Conservation (phyloP, 2,797 vertebrate genomes). For the Squalus acanthias region DNA sequence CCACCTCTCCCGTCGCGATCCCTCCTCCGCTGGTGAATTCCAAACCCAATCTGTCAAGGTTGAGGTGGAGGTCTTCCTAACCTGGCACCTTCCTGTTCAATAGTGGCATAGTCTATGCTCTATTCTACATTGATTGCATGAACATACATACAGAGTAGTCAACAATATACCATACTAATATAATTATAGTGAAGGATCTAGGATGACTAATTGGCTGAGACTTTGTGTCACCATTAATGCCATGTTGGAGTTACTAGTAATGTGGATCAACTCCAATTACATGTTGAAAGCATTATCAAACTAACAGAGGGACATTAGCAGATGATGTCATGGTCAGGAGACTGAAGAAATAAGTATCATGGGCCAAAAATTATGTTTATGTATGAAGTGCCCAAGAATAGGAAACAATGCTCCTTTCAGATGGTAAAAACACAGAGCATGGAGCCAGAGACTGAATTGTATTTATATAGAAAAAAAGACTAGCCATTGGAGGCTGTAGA, state of each 20-base stretch:
- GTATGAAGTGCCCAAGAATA: neutral
- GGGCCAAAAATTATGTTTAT: conserved; percentile 10
- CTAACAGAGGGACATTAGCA: neutral
- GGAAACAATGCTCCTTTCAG: conserved; percentile 2
- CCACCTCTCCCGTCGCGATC: too few species aligned
- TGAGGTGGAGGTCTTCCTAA: neutral
- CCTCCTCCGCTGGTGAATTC: neutral
- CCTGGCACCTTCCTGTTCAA: neutral
- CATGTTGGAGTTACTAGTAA: neutral
- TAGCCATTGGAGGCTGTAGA: neutral
- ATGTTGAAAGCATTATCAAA: conserved; percentile 16
- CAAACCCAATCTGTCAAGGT: neutral
- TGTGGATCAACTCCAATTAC: neutral
- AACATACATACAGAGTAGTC: neutral
- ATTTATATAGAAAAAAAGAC: neutral
- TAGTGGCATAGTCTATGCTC: neutral
- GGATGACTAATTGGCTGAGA: neutral
- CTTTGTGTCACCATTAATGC: neutral
- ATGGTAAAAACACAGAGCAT: neutral
- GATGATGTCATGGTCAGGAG: neutral
- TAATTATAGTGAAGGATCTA: neutral
- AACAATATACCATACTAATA: neutral
- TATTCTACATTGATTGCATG: neutral
- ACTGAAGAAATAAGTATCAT: neutral
- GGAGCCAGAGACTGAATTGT: neutral